Percentiles rank a stretch among this genome's conserved stretches.
Conservation (phyloP, 2,888 invertebrate species). For the Pharmacophagus antenor region DNA sequence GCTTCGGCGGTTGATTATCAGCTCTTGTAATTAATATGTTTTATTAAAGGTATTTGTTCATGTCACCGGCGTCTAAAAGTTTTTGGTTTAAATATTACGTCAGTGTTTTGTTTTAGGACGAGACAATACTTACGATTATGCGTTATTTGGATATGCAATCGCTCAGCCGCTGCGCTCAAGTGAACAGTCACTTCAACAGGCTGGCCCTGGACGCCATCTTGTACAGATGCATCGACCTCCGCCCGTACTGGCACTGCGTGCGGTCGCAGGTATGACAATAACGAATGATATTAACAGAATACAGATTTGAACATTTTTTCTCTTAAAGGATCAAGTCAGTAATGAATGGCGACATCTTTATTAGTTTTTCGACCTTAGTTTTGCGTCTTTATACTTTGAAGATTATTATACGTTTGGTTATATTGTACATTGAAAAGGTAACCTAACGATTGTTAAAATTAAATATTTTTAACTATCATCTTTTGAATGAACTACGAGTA, state of each 20-base stretch:
- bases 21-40: too few relatives aligned
- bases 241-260: slow-evolving; percentile 90
- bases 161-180: slow-evolving; percentile 86
- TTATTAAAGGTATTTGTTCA: too few relatives aligned
- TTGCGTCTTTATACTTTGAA: too few relatives aligned
- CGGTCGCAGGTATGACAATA: slow-evolving; percentile 71
- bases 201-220: slow-evolving; percentile 88
- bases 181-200: slow-evolving; percentile 86
- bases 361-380: too few relatives aligned
- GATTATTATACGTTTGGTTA: too few relatives aligned
- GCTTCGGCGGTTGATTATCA: too few relatives aligned
- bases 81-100: not conserved
- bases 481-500: too few relatives aligned
- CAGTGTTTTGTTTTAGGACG: slow-evolving; percentile 81
- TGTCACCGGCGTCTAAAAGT: too few relatives aligned
- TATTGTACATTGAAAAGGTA: too few relatives aligned
- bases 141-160: slow-evolving; percentile 90
- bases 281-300: not conserved
- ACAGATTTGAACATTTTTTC: not conserved
- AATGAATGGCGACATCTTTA: too few relatives aligned
- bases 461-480: too few relatives aligned
- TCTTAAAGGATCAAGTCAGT: not conserved
- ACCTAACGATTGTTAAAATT: too few relatives aligned
- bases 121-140: slow-evolving; percentile 89
- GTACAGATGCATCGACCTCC: slow-evolving; percentile 89